phyloP scores from a whole-genome alignment of 2,113 vertebrate species.

The Brienomyrus longianalis region DNA sequence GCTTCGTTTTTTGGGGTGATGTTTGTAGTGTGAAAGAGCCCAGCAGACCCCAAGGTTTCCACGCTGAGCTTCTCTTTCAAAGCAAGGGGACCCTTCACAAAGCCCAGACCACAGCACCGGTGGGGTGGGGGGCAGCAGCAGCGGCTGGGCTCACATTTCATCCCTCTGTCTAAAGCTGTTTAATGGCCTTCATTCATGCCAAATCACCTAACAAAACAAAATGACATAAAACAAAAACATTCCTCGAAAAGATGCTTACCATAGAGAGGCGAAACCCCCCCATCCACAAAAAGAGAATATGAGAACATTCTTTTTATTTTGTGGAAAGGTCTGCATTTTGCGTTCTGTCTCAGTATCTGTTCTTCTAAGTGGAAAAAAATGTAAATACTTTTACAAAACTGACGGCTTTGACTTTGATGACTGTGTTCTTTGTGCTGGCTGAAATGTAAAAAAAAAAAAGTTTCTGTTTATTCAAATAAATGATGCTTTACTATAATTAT shows the following conservation, averaged over 20 bases:
- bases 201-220: conserved; percentile 45
- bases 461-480: conserved; percentile 24
- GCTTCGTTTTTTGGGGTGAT: conserved; percentile 46
- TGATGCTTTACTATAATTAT: conserved; percentile 22
- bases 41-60: conserved; percentile 40
- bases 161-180: conserved; percentile 53
- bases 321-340: conserved; percentile 19
- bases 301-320: conserved; percentile 13
- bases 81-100: conserved; percentile 45
- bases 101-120: conserved; percentile 40
- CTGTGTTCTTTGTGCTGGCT: conserved; percentile 34
- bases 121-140: conserved; percentile 48
- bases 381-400: conserved; percentile 16
- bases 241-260: conserved; percentile 41
- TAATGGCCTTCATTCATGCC: conserved; percentile 55
- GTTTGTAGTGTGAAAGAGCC: conserved; percentile 39
- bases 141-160: conserved; percentile 37
- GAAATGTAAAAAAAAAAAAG: background rate
- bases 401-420: background rate
- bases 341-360: conserved; percentile 14
- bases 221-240: conserved; percentile 52
- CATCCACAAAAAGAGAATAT: conserved; percentile 17
- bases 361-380: background rate
- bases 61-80: conserved; percentile 57
- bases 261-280: conserved; percentile 30